Evolutionary conservation across 35 echinoderm and acorn worm species (phyloP).

Genomic region (Heliocidaris erythrogramma): DNA sequence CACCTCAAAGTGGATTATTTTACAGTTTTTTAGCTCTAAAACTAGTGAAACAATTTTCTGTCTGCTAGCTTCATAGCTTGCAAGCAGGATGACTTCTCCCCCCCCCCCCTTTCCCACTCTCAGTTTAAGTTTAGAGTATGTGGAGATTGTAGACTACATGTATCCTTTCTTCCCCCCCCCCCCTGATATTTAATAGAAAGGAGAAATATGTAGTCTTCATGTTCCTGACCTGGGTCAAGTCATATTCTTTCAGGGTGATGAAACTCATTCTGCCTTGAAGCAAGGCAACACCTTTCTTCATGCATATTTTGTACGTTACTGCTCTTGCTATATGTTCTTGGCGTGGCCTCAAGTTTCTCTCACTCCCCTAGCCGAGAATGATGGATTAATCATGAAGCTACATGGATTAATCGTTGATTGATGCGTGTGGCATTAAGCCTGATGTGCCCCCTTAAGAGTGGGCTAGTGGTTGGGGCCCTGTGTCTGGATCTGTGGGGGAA

Average conservation of each 20-base stretch:
- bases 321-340: not conserved
- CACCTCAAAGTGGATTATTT: not conserved
- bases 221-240: too few relatives aligned
- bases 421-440: not conserved
- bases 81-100: not conserved
- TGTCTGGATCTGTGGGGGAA: too few relatives aligned
- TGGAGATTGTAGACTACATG: too few relatives aligned
- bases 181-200: too few relatives aligned
- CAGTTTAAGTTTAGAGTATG: not conserved
- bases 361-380: not conserved
- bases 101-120: not conserved
- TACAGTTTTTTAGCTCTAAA: not conserved
- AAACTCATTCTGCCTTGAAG: too few relatives aligned
- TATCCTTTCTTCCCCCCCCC: too few relatives aligned
- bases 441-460: not conserved
- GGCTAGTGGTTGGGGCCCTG: too few relatives aligned
- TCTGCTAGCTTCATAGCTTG: not conserved
- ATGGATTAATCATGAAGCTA: slow-evolving; percentile 24
- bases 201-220: too few relatives aligned
- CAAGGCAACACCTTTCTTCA: not conserved
- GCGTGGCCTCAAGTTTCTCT: not conserved
- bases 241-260: too few relatives aligned
- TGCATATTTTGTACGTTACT: not conserved
- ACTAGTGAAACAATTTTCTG: not conserved
- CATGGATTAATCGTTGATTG: too few relatives aligned